These are phyloP conservation scores for Melitaea athalia DNA, from an alignment of 2,888 invertebrate species.

Conservation along the genomic window DNA sequence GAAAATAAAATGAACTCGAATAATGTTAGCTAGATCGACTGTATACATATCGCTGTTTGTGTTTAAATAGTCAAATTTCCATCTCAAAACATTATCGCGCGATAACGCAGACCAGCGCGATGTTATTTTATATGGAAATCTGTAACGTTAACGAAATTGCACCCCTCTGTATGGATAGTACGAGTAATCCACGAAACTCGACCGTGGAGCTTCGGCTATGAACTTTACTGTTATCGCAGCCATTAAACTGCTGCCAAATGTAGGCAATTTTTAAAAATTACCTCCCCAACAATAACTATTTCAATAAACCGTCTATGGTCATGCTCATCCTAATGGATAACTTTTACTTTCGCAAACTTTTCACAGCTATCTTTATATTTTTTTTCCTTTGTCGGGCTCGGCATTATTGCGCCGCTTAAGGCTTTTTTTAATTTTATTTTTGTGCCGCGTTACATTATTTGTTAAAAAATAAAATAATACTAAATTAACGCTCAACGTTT, in stretches of 20 bases:
- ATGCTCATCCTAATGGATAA: conserved; percentile 68
- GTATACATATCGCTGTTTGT: conserved; percentile 8
- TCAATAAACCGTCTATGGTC: conserved; percentile 76
- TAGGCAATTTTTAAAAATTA: conserved; percentile 77
- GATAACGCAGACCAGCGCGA: conserved; percentile 36
- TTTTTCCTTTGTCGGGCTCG: conserved; percentile 47
- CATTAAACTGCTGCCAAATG: conserved; percentile 74
- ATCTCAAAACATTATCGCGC: conserved; percentile 31
- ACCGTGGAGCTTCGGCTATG: conserved; percentile 72
- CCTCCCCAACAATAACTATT: conserved; percentile 71
- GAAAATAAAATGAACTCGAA: background rate
- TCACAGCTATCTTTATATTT: conserved; percentile 45
- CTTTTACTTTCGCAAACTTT: conserved; percentile 73
- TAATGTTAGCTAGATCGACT: background rate
- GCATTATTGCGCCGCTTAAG: conserved; percentile 47
- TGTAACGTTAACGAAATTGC: conserved; percentile 70
- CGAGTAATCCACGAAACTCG: conserved; percentile 68
- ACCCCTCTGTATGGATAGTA: conserved; percentile 66
- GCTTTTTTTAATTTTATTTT: conserved; percentile 44
- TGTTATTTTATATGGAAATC: conserved; percentile 60
- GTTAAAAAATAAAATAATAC: background rate
- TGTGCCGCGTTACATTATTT: conserved; percentile 51
- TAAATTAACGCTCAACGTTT: background rate
- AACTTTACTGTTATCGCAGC: conserved; percentile 77
- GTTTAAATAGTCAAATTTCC: conserved; percentile 22